Base-by-base conservation (phyloP, 2,888 invertebrate genomes). In the Caenorhabditis virilis region DNA sequence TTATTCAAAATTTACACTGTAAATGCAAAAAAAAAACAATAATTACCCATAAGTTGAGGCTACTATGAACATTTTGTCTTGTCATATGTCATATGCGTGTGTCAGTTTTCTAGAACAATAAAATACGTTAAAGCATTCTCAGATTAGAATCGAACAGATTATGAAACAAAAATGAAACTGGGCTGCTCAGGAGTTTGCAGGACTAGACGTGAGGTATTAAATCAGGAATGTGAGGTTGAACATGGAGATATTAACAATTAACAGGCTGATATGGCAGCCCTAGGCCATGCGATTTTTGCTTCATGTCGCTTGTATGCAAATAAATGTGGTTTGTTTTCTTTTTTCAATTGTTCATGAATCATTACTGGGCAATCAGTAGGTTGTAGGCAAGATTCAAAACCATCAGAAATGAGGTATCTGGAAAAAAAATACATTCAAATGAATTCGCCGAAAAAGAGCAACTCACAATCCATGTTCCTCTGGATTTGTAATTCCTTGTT, bases 271-370 rank as follows among this genome's bases (percentile, higher is more conserved):
- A 63, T 58, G 3, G 63, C 63, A 3, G 63, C 49, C 27, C 63
- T 22, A 1, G 95, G 95, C 95, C 95, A 95, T 58, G 94, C 94
- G 76, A 95, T 95, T 86, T 94, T 95, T 26, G 94, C 94, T 83
- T 94, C 95, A 84, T 91, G 91, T 67, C 95, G 88, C 86, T 95
- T 94, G 87, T 92, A 95, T 18, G 93, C 95, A 84, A 95, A 89
- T 84, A 92, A 90, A 85, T 92, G 92, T 82, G 92, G 91, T 83
- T 90, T 90, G 52, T 89, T 90, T 18, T 84, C 82, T 20, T 83
- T 79, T 22, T 56, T 51, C 33, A 86, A 82, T 61, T 86, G 85
- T 76, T 88, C 89, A 84, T 91, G 89, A 38, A 93, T 89, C 82
- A 91, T 90, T 87, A 93, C 92, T 1, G 94, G 94, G 80, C 91